Evolutionary conservation across 2,113 vertebrate species (phyloP), one percentile per base, ranked within the genome.

Genomic region (Cygnus buccinator): DNA sequence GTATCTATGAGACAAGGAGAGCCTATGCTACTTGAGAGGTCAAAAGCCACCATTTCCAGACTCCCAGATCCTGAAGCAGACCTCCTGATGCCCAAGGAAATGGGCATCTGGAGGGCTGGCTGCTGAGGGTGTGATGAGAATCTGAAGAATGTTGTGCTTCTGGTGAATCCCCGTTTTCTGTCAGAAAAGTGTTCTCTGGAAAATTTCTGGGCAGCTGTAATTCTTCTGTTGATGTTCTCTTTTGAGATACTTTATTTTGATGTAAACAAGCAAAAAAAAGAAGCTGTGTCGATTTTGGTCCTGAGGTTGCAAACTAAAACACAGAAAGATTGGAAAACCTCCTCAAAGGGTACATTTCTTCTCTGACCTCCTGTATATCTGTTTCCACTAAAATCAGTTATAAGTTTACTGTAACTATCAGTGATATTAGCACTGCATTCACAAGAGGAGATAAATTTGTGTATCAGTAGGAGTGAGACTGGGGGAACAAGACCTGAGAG

Each of bases 91-190:
- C 57, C 19, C 0, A 1, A 65, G 57, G 70, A 84, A 66, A 66
- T 1, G 6, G 23, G 39, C n/a, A 37, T 5, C 0, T 4, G 26
- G 39, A 61, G 7, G 57, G 7, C 8, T 43, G 44, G 16, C n/a
- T 66, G 44, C 13, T 0, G 1, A 29, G 19, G 11, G 16, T 26
- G 13, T 1, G 2, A 29, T 41, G 11, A 61, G 23, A 66, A 75
- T 62, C 31, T 50, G 44, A 48, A 61, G 48, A 80, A 43, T 1
- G 2, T 79, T 70, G 52, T 80, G 68, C 33, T 76, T 91, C 71
- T 52, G 19, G 23, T 35, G 63, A 67, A 77, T 44, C 15, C 11
- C 50, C 8, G 35, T 80, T 84, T 76, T 6, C 31, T 84, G 41
- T 57, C 12, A 26, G 18, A 84, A 87, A 13, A 72, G 6, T 62